A percentile compares a stretch with the other conserved stretches of the same genome.
Conservation (phyloP, 2,888 invertebrate species). For the Nymphalis c-album region DNA sequence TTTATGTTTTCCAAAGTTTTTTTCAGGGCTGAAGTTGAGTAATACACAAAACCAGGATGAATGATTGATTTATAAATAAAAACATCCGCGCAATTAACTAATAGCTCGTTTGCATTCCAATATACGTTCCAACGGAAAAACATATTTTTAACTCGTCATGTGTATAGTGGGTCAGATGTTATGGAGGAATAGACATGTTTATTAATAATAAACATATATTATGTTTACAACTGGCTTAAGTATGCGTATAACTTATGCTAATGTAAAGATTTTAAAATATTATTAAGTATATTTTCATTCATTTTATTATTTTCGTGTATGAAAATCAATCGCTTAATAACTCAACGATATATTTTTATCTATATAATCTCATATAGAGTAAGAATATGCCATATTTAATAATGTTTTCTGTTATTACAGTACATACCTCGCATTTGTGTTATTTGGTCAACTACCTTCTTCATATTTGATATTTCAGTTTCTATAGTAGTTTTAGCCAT, state of each 20-base stretch:
- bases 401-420: not conserved
- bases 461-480: slow-evolving; percentile 58
- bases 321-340: no score
- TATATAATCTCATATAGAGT: no score
- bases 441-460: slow-evolving; percentile 61
- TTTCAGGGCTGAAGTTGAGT: no score
- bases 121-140: not conserved
- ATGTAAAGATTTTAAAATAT: no score
- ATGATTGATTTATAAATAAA: not conserved
- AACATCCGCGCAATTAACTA: slow-evolving; percentile 6
- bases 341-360: no score
- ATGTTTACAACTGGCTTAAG: no score
- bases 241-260: no score
- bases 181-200: not conserved
- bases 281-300: no score
- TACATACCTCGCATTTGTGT: slow-evolving; percentile 68
- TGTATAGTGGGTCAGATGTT: not conserved
- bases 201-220: no score
- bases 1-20: no score
- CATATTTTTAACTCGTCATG: not conserved
- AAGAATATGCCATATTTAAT: no score
- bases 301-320: no score
- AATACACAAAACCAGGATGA: not conserved
- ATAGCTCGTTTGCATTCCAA: not conserved
- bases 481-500: slow-evolving; percentile 54